Evolutionary conservation across 2,888 invertebrate species (phyloP), one percentile per base, ranked within the genome.

Genomic region (Melieria picta): DNA sequence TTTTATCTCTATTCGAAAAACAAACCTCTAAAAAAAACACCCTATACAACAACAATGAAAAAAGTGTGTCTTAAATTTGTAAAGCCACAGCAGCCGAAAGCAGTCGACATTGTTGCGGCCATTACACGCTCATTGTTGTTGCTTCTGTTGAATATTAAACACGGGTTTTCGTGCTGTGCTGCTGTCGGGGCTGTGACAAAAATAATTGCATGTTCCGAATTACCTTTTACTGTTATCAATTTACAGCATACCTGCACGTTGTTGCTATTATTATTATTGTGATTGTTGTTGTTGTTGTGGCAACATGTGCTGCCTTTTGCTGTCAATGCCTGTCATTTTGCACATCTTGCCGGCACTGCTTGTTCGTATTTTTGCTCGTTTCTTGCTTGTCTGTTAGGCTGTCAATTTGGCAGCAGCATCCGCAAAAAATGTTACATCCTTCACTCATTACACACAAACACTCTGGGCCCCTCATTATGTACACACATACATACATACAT

Each of bases 201-300:
- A 47, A 45, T 45, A 55, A 52, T 65, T 72, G 65, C 73, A 60
- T 65, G 64, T 57, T 62, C 52, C 55, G 69, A 68, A 71, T 71
- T 68, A 68, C 50, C 50, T 43, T 52, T 71, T 65, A 69, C 61
- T 56, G 60, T 16, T 50, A 48, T 45, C 63, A 69, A 69, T 57
- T 69, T 58, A 50, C 67, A 50, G 60, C 48, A 50, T 13, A 63
- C 62, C 58, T 48, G 57, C 13, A 4, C 42, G 5, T 4, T 43
- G 11, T 43, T 52, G 42, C 52, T 30, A 6, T 52, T 4, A 16
- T 52, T 4, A 16, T 60, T 43, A 52, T 50, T 16, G 50, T 48
- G 58, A 9, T 48, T 63, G 16, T 42, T 48, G 48, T 13, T 11
- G 4, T 55, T 45, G 30, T 56, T 55, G 55, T 3, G 13, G 58